Evolutionary conservation across 2,888 invertebrate genomes (phyloP).

Genomic region (Zhengitettix transpicula): DNA sequence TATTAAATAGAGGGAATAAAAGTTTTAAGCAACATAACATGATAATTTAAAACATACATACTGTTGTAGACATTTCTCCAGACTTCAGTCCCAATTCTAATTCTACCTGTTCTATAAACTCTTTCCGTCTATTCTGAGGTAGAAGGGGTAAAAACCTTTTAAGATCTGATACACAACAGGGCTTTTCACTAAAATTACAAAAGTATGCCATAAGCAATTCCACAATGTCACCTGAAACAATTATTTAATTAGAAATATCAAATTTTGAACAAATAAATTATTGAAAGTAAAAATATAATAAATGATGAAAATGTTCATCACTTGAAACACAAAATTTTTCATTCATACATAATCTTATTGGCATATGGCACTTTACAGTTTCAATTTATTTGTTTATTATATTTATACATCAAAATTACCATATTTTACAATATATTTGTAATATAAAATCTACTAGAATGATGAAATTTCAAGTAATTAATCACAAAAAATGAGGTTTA

Average conservation of each 20-base stretch:
- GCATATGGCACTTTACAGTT: no score
- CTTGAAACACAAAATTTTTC: background rate
- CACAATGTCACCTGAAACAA: constrained; percentile 36
- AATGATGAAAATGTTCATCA: background rate
- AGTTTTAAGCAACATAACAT: no score
- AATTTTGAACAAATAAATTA: background rate
- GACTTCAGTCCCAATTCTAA: constrained; percentile 22
- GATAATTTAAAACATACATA: constrained; percentile 14
- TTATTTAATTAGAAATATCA: background rate
- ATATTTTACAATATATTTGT: no score
- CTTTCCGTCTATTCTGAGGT: constrained; percentile 34
- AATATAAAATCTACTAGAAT: no score
- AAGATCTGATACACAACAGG: constrained; percentile 73
- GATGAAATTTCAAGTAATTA: no score
- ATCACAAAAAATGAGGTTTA: no score
- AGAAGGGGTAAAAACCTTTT: constrained; percentile 54
- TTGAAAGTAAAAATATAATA: background rate
- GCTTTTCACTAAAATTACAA: constrained; percentile 65
- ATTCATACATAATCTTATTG: background rate
- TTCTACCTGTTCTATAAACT: constrained; percentile 19
- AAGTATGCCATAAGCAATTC: constrained; percentile 66
- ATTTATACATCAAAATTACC: no score
- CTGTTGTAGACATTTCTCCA: constrained; percentile 24
- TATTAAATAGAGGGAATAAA: no score
- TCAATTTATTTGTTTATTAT: no score